Evolutionary conservation across 2,797 vertebrate genomes (phyloP).

Genomic region (Notamacropus eugenii): DNA sequence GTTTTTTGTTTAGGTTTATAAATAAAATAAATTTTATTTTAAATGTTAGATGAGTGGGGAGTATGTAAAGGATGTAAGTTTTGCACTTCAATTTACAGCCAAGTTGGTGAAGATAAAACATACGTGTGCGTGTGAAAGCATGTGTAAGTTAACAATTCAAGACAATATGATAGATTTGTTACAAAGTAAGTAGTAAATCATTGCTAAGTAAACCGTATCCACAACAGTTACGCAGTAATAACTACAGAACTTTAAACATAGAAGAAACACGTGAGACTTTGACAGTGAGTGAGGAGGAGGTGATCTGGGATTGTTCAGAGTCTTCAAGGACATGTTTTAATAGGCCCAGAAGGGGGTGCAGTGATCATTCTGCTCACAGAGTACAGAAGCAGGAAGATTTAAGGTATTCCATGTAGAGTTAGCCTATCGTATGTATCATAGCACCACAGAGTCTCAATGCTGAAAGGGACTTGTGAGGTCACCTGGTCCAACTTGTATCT

Average conservation of each 20-base stretch:
- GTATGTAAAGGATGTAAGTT: background rate
- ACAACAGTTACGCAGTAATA: background rate
- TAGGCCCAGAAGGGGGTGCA: background rate
- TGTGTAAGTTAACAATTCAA: background rate
- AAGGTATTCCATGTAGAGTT: background rate
- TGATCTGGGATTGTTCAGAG: background rate
- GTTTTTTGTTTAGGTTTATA: background rate
- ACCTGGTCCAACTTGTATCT: background rate
- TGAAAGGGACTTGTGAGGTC: background rate
- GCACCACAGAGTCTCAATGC: background rate
- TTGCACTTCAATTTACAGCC: background rate
- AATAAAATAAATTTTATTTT: background rate
- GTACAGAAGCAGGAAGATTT: background rate
- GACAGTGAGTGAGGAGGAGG: background rate
- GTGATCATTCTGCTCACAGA: background rate
- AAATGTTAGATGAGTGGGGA: background rate
- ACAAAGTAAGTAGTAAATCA: background rate
- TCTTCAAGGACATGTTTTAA: background rate
- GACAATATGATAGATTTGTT: background rate
- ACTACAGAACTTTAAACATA: background rate
- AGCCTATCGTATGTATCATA: background rate
- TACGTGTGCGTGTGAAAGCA: background rate
- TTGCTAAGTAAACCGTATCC: background rate
- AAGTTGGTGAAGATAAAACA: background rate
- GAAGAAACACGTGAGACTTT: background rate